Percentiles rank a stretch among this genome's conserved stretches.
phyloP scores from a whole-genome alignment of 2,113 vertebrate species.

The Marmota flaviventris region DNA sequence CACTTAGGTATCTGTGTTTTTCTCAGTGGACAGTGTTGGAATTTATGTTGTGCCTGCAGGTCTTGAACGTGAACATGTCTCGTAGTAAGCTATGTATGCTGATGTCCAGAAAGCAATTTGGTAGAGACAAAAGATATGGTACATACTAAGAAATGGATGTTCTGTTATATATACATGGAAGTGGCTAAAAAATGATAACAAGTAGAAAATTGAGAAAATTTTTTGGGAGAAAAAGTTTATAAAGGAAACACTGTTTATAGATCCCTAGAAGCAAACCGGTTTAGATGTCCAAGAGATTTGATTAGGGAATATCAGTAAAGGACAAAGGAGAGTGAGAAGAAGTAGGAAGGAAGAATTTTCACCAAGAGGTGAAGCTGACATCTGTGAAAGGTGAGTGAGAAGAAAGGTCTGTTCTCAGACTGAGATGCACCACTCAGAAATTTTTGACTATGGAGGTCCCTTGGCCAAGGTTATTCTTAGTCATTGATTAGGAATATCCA shows the following conservation, averaged over 20 bases:
- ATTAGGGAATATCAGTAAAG: not conserved
- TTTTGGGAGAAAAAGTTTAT: not conserved
- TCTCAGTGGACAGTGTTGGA: not conserved
- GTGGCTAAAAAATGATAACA: conserved; percentile 9
- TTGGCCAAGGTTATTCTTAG: not conserved
- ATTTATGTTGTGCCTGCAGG: not conserved
- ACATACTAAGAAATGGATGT: not conserved
- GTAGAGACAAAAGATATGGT: not conserved
- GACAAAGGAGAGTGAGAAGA: not conserved
- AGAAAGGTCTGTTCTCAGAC: not conserved
- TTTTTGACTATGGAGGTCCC: not conserved
- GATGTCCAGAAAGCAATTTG: not conserved
- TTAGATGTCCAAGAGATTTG: not conserved
- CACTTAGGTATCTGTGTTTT: not conserved
- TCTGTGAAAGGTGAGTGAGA: not conserved
- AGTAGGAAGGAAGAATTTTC: not conserved
- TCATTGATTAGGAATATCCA: not conserved
- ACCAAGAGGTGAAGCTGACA: not conserved
- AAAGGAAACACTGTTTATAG: not conserved
- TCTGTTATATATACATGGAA: not conserved
- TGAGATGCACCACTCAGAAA: not conserved
- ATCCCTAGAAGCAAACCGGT: not conserved
- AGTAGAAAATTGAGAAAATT: not conserved
- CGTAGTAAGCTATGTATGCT: not conserved
- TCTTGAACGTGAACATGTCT: not conserved